These are phyloP conservation scores for Junonia oenone DNA, from an alignment of 2,888 invertebrate species.

Conservation along the genomic window DNA sequence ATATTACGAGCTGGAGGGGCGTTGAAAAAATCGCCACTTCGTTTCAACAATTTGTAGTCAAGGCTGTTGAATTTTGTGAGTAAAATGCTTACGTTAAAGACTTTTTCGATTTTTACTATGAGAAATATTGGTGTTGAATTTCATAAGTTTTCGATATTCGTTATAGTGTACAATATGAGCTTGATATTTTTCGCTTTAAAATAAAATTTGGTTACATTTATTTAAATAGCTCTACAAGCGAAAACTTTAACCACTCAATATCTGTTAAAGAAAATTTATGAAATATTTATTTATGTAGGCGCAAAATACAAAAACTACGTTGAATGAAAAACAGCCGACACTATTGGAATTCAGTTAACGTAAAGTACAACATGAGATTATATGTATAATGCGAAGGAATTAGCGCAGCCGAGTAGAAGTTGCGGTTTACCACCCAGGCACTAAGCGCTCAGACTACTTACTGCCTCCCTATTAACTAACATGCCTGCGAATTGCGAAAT, in stretches of 20 bases:
- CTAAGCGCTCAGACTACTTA: conserved; percentile 26
- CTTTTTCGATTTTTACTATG: too few species aligned
- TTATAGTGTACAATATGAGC: too few species aligned
- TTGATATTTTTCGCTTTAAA: neutral
- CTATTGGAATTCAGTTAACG: conserved; percentile 20
- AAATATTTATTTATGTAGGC: too few species aligned
- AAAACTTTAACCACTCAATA: neutral
- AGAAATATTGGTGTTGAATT: too few species aligned
- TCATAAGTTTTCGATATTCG: too few species aligned
- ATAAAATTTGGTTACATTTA: neutral
- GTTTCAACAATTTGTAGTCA: conserved; percentile 30
- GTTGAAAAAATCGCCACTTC: conserved; percentile 44
- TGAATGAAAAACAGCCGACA: neutral
- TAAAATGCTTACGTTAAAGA: neutral
- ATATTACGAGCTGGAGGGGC: conserved; percentile 61
- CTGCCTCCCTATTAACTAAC: conserved; percentile 16
- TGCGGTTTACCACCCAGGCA: conserved; percentile 68
- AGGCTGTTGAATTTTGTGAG: conserved; percentile 25
- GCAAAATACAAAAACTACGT: too few species aligned
- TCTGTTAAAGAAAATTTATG: neutral
- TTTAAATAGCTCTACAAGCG: neutral
- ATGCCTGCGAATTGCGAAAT: conserved; percentile 13
- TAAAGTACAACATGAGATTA: conserved; percentile 46
- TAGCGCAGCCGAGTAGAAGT: conserved; percentile 59
- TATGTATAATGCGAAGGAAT: conserved; percentile 56